A percentile compares a stretch with the other conserved stretches of the same genome.
Evolutionary conservation across 1,140 invertebrate genomes (phyloP).

Genomic region (Elysia chlorotica): DNA sequence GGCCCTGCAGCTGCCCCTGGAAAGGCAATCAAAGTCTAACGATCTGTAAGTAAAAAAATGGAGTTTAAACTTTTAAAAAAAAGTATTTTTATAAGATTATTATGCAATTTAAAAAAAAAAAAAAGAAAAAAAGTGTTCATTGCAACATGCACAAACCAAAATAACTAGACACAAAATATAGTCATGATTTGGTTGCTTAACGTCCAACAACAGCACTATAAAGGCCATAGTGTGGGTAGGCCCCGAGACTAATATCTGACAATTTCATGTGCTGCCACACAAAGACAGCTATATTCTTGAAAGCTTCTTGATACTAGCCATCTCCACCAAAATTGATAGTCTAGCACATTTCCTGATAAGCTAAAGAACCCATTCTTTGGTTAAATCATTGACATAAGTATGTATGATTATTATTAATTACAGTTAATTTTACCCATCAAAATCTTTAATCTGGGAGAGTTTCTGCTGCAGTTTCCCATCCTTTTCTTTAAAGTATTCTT

Average conservation of each 20-base stretch:
- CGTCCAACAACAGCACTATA: background rate
- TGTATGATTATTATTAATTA: no score
- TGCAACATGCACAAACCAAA: background rate
- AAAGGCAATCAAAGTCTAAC: constrained; percentile 16
- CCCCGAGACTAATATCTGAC: no score
- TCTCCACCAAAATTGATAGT: no score
- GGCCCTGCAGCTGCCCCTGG: constrained; percentile 5
- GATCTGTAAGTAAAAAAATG: background rate
- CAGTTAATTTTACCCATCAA: constrained; percentile 19
- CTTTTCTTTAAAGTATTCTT: constrained; percentile 10
- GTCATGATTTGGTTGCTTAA: background rate
- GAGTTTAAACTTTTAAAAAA: background rate
- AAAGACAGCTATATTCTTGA: no score
- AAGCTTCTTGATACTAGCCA: no score
- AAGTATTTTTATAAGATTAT: background rate
- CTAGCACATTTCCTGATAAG: no score
- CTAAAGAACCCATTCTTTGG: no score
- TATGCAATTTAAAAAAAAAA: background rate
- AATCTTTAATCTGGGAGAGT: constrained; percentile 4
- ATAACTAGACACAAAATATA: background rate
- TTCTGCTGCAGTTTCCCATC: constrained; percentile 8
- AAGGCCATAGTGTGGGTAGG: background rate
- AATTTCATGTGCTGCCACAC: no score
- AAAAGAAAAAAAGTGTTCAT: background rate
- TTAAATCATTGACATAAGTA: no score